phyloP scores from a whole-genome alignment of 2,113 vertebrate genomes.

The Phaethon lepturus region DNA sequence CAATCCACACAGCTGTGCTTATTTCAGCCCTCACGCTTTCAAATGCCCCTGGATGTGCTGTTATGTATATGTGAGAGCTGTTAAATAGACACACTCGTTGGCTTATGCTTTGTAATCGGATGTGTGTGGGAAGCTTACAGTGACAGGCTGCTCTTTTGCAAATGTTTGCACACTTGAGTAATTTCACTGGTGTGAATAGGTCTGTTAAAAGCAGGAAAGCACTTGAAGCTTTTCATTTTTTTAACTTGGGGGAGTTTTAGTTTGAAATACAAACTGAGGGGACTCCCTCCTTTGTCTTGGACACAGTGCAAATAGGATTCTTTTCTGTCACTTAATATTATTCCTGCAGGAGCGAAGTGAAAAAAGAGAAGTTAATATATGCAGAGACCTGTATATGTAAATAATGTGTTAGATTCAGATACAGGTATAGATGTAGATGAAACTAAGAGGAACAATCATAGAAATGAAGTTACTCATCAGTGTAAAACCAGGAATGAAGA shows the following conservation, averaged over 20 bases:
- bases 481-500: neutral
- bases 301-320: neutral
- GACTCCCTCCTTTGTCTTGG: neutral
- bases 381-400: neutral
- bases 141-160: neutral
- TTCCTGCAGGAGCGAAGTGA: neutral
- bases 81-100: neutral
- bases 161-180: neutral
- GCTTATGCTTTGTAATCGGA: neutral
- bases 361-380: neutral
- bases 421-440: neutral
- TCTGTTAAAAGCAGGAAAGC: neutral
- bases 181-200: neutral
- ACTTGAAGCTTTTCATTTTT: neutral
- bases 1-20: neutral
- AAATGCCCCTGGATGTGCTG: neutral
- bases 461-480: neutral
- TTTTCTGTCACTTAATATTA: neutral
- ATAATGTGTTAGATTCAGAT: neutral
- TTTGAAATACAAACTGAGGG: neutral
- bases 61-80: neutral
- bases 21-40: neutral
- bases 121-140: neutral
- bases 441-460: neutral
- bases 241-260: neutral